Conservation (phyloP, 2,797 vertebrate species). For the Amazonetta brasiliensis region DNA sequence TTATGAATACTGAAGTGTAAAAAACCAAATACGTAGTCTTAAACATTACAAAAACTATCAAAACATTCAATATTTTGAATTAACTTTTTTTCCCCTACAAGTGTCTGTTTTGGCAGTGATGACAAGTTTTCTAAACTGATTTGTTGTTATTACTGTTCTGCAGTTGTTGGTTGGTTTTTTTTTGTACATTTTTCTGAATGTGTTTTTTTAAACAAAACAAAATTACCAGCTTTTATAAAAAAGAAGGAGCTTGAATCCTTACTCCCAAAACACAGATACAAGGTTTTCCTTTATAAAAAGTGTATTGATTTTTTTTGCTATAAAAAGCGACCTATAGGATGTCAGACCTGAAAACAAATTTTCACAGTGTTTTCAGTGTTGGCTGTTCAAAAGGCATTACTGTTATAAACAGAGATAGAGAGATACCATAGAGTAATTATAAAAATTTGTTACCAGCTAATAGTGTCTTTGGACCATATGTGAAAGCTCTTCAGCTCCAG, state of each 20-base stretch:
- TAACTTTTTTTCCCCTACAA: constrained; percentile 40
- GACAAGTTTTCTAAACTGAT: constrained; percentile 69
- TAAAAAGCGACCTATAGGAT: constrained; percentile 79
- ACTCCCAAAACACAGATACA: constrained; percentile 78
- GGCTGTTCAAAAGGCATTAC: constrained; percentile 82
- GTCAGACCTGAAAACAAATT: constrained; percentile 84
- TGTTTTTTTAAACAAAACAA: constrained; percentile 83
- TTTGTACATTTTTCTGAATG: constrained; percentile 75
- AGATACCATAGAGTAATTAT: constrained; percentile 71
- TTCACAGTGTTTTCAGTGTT: constrained; percentile 85
- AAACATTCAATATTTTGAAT: constrained; percentile 79
- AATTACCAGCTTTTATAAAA: constrained; percentile 81
- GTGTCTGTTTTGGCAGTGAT: constrained; percentile 77
- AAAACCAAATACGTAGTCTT: constrained; percentile 61
- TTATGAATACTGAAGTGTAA: constrained; percentile 71
- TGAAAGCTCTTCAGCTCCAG: constrained; percentile 17
- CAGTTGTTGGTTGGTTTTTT: constrained; percentile 65
- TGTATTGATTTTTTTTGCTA: constrained; percentile 79
- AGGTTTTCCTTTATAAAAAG: constrained; percentile 82
- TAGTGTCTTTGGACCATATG: constrained; percentile 23
- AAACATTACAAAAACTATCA: constrained; percentile 81
- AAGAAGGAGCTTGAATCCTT: constrained; percentile 78
- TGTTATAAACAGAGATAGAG: constrained; percentile 79
- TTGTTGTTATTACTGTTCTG: constrained; percentile 60
- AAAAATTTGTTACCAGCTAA: constrained; percentile 50